Percentiles rank a stretch among this genome's conserved stretches.
Evolutionary conservation across 2,797 vertebrate species (phyloP).

Genomic region (Dicrostonyx torquatus): DNA sequence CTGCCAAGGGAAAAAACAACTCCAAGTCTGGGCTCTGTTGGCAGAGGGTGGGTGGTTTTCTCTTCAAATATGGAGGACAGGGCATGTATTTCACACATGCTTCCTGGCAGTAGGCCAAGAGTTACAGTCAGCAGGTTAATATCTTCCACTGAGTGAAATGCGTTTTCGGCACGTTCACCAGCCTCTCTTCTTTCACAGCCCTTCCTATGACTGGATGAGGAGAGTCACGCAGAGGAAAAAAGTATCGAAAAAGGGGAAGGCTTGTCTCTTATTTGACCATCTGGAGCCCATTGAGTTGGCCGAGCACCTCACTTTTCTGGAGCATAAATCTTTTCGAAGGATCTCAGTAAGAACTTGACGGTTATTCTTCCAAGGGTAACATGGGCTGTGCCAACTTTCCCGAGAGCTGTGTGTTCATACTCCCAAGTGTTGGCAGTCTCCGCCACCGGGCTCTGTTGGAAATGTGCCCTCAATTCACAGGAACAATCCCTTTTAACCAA

Average conservation of each 20-base stretch:
- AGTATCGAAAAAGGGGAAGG: constrained; percentile 96
- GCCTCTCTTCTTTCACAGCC: constrained; percentile 86
- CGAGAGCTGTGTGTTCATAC: constrained; percentile 64
- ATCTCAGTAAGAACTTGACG: constrained; percentile 90
- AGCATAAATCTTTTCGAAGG: constrained; percentile 97
- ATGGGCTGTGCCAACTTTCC: constrained; percentile 73
- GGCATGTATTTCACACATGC: not conserved
- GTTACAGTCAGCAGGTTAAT: constrained; percentile 67
- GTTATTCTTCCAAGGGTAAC: constrained; percentile 78
- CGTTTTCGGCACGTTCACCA: constrained; percentile 65
- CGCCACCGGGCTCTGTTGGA: constrained; percentile 66
- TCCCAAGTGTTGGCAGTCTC: constrained; percentile 67
- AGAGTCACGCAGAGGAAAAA: constrained; percentile 97
- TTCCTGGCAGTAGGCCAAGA: constrained; percentile 52
- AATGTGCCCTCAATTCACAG: constrained; percentile 73
- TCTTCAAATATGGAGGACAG: constrained; percentile 30
- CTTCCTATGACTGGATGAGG: constrained; percentile 99
- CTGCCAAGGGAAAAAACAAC: constrained; percentile 62
- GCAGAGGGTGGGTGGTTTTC: constrained; percentile 58
- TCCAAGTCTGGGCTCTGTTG: constrained; percentile 57
- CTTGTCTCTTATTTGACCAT: constrained; percentile 97
- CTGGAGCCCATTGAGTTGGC: constrained; percentile 97
- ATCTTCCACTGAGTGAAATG: constrained; percentile 49
- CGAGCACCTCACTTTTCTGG: constrained; percentile 97
- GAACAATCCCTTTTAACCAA: constrained; percentile 75